Conservation (phyloP, 2,888 invertebrate genomes). For the Pseudoips prasinana region DNA sequence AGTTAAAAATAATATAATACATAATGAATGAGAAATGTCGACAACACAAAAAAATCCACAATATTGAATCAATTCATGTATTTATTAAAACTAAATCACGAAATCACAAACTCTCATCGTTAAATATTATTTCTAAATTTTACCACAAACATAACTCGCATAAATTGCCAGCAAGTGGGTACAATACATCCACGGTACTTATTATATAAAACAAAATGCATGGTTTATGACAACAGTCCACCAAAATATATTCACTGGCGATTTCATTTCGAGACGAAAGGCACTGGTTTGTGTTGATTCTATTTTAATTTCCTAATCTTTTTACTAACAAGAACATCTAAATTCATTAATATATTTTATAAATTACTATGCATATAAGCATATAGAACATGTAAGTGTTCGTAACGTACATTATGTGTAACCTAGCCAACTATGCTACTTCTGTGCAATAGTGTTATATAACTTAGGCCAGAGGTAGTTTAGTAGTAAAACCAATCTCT, state of each 20-base stretch:
- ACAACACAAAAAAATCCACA: too few relatives aligned
- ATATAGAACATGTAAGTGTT: slow-evolving; percentile 20
- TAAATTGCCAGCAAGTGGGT: slow-evolving; percentile 22
- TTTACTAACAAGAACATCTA: slow-evolving; percentile 4
- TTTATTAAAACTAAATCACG: slow-evolving; percentile 48
- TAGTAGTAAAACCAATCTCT: slow-evolving; percentile 10
- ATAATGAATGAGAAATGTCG: too few relatives aligned
- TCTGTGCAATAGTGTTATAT: neutral
- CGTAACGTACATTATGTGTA: too few relatives aligned
- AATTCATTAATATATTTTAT: neutral
- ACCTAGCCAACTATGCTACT: slow-evolving; percentile 2
- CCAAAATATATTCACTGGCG: slow-evolving; percentile 21
- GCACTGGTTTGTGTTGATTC: slow-evolving; percentile 25
- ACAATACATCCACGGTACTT: slow-evolving; percentile 30
- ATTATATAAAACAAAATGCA: slow-evolving; percentile 54
- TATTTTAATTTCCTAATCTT: slow-evolving; percentile 6
- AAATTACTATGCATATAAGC: neutral
- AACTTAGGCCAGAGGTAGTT: slow-evolving; percentile 34
- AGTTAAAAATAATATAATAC: too few relatives aligned
- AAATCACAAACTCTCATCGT: slow-evolving; percentile 44
- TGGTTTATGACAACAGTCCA: slow-evolving; percentile 66
- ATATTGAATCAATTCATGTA: slow-evolving; percentile 19
- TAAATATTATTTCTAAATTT: slow-evolving; percentile 40
- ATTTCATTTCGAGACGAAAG: slow-evolving; percentile 27
- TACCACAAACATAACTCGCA: slow-evolving; percentile 50